Conservation (phyloP, 2,797 vertebrate species). For the Tachyglossus aculeatus region DNA sequence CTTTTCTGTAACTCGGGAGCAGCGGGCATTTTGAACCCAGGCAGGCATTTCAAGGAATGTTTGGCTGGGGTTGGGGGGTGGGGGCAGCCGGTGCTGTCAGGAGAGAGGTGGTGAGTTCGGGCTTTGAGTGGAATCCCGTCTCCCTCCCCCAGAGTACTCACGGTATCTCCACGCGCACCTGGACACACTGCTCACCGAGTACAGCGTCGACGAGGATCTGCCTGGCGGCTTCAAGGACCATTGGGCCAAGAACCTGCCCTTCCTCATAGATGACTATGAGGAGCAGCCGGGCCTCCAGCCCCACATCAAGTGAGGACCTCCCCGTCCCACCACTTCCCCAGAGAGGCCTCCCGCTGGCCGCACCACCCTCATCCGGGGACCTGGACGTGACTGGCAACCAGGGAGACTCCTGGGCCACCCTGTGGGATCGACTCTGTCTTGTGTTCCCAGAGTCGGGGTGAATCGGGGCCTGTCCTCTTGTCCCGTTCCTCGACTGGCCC, state of each 20-base stretch:
- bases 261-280: constrained; percentile 95
- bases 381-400: too few species aligned
- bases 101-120: not conserved
- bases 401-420: too few species aligned
- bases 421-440: too few species aligned
- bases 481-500: too few species aligned
- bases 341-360: too few species aligned
- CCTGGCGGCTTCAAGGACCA: constrained; percentile 97
- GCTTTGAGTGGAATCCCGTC: constrained; percentile 5
- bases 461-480: too few species aligned
- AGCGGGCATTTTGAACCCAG: not conserved
- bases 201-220: constrained; percentile 90
- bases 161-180: constrained; percentile 96
- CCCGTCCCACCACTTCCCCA: too few species aligned
- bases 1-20: not conserved
- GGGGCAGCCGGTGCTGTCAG: not conserved
- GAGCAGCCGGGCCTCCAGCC: constrained; percentile 96
- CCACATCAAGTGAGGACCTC: constrained; percentile 92
- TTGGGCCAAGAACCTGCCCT: constrained; percentile 97
- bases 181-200: constrained; percentile 91
- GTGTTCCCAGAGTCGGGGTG: too few species aligned
- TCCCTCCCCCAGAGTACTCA: constrained; percentile 86
- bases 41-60: not conserved
- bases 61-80: not conserved
- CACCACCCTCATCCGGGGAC: too few species aligned